Base-by-base conservation (phyloP, 1,140 invertebrate genomes). In the Drosophila bocki region DNA sequence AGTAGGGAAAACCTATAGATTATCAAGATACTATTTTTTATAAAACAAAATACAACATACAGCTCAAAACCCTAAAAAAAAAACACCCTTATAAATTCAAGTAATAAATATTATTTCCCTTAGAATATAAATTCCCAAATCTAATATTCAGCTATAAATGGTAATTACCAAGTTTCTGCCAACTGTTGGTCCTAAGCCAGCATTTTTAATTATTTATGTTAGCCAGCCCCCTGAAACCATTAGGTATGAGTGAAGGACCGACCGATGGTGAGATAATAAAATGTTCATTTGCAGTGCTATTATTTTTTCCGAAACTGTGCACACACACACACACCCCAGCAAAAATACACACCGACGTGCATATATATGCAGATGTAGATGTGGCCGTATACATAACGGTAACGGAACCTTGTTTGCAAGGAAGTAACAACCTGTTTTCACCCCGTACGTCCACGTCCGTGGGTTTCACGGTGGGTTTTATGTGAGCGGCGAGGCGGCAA, bases 341-440 rank as follows among this genome's bases (percentile, higher is more conserved):
- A 45, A 12, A 35, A 29, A 48, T 32, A 62, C 19, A 42, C n/a
- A 63, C 44, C 54, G 26, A 60, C 54, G 60, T 74, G 58, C 58
- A 74, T 77, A 72, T 51, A 59, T 75, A 82, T 65, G 51, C 62
- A 75, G 82, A 72, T 69, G 65, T 72, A 71, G 51, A 58, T 59
- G 69, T 72, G 69, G 65, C 67, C 37, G 54, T 76, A 68, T 74
- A 81, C 78, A 84, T 87, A 87, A 87, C 84, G 84, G 84, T 88
- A 87, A 87, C 84, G 84, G 84, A 87, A 87, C 84, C 84, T 87
- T 87, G 84, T 87, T 87, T 87, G 84, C 84, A 90, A 87, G 84
- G 85, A 87, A 87, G 84, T 87, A 87, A 88, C 84, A 87, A 87
- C 84, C 85, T 87, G 84, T 87, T 87, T 83, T 87, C 85, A 87